Conservation (phyloP, 2,113 vertebrate species). For the Solea solea region DNA sequence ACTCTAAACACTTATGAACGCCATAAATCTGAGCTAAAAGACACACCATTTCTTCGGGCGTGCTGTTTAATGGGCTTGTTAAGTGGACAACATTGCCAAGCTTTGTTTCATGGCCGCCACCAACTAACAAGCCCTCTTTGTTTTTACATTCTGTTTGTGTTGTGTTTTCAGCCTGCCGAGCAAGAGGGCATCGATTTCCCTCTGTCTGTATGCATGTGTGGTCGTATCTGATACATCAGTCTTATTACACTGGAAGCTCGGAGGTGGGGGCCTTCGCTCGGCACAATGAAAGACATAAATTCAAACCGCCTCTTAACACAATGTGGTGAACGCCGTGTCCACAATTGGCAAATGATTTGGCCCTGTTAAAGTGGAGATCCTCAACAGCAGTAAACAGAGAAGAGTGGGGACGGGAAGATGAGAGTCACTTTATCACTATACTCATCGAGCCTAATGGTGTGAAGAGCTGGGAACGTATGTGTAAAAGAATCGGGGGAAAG, state of each 20-base stretch:
- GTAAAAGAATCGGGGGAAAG: background rate
- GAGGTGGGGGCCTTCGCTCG: conserved; percentile 30
- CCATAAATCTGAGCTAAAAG: conserved; percentile 49
- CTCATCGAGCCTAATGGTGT: conserved; percentile 28
- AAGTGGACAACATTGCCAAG: conserved; percentile 51
- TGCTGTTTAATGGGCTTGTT: conserved; percentile 59
- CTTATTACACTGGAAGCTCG: conserved; percentile 48
- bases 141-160: conserved; percentile 16
- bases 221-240: conserved; percentile 64
- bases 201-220: conserved; percentile 26
- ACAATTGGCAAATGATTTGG: conserved; percentile 29
- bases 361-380: conserved; percentile 45
- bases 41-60: conserved; percentile 35
- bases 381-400: conserved; percentile 29
- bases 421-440: conserved; percentile 21
- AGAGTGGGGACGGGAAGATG: background rate
- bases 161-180: conserved; percentile 53
- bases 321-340: conserved; percentile 13
- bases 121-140: conserved; percentile 20
- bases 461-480: conserved; percentile 9
- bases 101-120: conserved; percentile 38
- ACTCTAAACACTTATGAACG: conserved; percentile 56
- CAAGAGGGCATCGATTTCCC: conserved; percentile 66
- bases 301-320: conserved; percentile 41
- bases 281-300: conserved; percentile 58